Evolutionary conservation across 2,888 invertebrate species (phyloP).

Genomic region (Nomada goodeniana): DNA sequence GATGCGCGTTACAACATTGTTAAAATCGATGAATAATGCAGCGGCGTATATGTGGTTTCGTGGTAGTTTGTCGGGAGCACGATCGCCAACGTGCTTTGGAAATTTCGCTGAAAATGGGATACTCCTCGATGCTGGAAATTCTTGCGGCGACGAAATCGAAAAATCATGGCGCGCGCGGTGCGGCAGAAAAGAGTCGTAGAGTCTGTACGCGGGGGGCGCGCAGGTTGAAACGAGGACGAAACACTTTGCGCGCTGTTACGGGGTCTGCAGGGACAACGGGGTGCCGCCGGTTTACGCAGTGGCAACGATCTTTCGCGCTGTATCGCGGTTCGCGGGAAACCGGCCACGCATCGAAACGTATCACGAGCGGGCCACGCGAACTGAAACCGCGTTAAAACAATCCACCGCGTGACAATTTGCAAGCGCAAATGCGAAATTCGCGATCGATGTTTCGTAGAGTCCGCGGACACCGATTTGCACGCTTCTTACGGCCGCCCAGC

Average conservation of each 20-base stretch:
- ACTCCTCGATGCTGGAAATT: neutral
- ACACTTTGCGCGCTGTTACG: constrained; percentile 15
- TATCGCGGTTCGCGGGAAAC: constrained; percentile 50
- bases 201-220: no score
- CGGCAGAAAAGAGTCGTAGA: no score
- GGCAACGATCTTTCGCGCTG: constrained; percentile 62
- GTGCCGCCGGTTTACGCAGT: constrained; percentile 51
- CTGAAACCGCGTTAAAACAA: constrained; percentile 60
- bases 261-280: neutral
- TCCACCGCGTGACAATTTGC: constrained; percentile 60
- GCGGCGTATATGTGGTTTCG: constrained; percentile 15
- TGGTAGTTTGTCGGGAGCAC: constrained; percentile 12
- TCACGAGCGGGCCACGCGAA: constrained; percentile 63
- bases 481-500: neutral
- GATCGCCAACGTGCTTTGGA: constrained; percentile 16
- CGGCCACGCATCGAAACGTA: constrained; percentile 66
- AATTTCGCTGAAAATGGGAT: neutral
- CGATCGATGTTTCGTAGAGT: constrained; percentile 44
- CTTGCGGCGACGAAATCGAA: neutral
- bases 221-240: neutral
- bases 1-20: neutral
- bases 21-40: constrained; percentile 43
- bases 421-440: constrained; percentile 17
- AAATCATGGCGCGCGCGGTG: neutral
- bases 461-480: constrained; percentile 51